These are phyloP conservation scores for Uropsilus gracilis DNA, from an alignment of 2,113 vertebrate genomes.

Conservation along the genomic window DNA sequence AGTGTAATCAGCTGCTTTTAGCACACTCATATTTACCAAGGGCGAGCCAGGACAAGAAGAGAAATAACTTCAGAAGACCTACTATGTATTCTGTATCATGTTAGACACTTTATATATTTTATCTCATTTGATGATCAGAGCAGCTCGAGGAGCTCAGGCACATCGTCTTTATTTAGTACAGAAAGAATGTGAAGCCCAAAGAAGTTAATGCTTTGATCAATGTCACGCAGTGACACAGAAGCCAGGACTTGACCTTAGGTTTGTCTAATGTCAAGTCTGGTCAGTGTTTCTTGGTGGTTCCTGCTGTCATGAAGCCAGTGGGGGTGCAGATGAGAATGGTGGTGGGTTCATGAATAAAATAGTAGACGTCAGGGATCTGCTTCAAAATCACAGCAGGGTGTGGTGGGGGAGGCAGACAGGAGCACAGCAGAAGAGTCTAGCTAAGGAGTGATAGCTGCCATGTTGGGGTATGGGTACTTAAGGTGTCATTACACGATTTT, in stretches of 20 bases:
- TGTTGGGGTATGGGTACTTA: fast-evolving
- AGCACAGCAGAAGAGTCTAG: neutral
- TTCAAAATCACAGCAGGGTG: neutral
- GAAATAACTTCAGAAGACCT: neutral
- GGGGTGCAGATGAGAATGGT: neutral
- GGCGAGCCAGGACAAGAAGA: neutral
- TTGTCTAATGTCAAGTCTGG: neutral
- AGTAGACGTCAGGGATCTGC: neutral
- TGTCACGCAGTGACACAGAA: neutral
- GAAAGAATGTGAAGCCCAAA: neutral
- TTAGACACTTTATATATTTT: neutral
- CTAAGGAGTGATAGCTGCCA: neutral
- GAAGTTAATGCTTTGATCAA: neutral
- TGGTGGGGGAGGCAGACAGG: fast-evolving
- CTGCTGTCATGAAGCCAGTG: neutral
- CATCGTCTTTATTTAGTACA: neutral
- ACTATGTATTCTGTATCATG: neutral
- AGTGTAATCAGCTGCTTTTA: neutral
- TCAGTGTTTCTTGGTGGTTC: neutral
- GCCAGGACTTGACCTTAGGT: neutral
- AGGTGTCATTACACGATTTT: neutral
- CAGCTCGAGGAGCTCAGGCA: neutral
- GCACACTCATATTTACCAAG: neutral
- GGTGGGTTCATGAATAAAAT: neutral
- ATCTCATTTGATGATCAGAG: neutral